Evolutionary conservation across 1,140 invertebrate genomes (phyloP), one percentile per base, ranked within the genome.

Genomic region (Drosophila pseudoananassae): DNA sequence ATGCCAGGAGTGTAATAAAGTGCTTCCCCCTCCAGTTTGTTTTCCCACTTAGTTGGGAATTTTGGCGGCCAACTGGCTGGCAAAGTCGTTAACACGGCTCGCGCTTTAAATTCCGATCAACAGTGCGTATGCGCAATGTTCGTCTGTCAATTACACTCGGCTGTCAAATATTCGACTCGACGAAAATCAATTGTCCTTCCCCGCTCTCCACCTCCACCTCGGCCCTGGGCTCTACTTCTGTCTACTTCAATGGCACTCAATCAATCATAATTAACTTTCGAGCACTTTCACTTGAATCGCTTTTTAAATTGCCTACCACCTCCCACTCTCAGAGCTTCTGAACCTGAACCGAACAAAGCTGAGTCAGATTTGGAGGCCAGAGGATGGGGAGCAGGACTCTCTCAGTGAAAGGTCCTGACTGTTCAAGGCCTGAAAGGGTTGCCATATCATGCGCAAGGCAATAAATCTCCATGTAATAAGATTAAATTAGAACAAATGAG

Each of bases 401-500:
- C 38, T 14, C 38, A 6, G 12, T 23, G 38, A 40, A 31, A 49
- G 43, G 50, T 50, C 14, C 40, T 29, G 36, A 55, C 58, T 36
- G 33, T 3, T 10, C 3, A 1, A 10, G 56, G 33, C 17, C 33
- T 29, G 29, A 49, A 84, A 81, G 82, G 82, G 77, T 87, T 81
- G 60, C 43, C 82, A 65, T 61, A 59, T 76, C 77, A 81, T 81
- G 82, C 82, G 68, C 66, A 61, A 45, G 64, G 82, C 82, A 85
- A 85, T 85, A 85, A 85, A 85, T 85, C 82, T 81, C 79, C 55
- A 43, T 61, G 63, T 85, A 87, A 85, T 87, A 77, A 70, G 81
- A 81, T 85, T 81, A 85, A 87, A 85, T 85, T 85, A 72, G 83
- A 85, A 87, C 81, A 85, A 84, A 85, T 85, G 81, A 87, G 81